Base-by-base conservation (phyloP, 2,113 vertebrate species). In the Riparia riparia region DNA sequence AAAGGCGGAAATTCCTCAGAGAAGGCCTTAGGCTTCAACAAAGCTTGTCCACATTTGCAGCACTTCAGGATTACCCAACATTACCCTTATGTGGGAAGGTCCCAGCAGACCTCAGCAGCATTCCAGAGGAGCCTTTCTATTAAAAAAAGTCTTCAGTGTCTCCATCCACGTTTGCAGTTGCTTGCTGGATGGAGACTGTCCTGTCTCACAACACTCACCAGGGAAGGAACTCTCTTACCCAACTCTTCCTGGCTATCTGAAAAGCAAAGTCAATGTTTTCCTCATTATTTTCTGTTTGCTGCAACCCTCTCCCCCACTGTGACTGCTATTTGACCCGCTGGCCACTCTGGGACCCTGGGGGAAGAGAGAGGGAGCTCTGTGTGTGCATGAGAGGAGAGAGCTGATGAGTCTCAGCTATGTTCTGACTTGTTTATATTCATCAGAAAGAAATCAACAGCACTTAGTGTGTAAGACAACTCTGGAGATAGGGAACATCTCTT, bases 1-100 rank as follows among this genome's bases (percentile, higher is more conserved):
- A 90, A 95, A 94, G 79, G 74, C 83, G 94, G 96, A 97, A 97
- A 97, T 96, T 91, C 82, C 82, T 93, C 3, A 4, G 51, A 92
- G 86, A 91, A 74, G 60, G 94, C 95, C 96, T 92, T 73, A 86
- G 94, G 91, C 98, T 98, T 97, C 97, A 98, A 94, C 86, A 97
- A 89, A 96, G 92, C 93, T 83, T 69, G 96, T 90, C 92, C 50
- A 82, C 69, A 95, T 96, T 96, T 86, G 83, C 95, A 95, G 93
- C 86, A 86, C 93, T 96, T 96, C 53, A 64, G 34, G 66, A 94
- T 91, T 96, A 94, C 90, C 93, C 94, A 90, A 86, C 69, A 41
- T 51, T 29, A 81, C 82, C 85, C 89, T 77, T 72, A 64, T 86
- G 91, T 77, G 60, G 39, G 78, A 79, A 79, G 74, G 78, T 88